Percentiles rank a stretch among this genome's conserved stretches.
phyloP scores from a whole-genome alignment of 2,888 invertebrate species.

The Actias luna region DNA sequence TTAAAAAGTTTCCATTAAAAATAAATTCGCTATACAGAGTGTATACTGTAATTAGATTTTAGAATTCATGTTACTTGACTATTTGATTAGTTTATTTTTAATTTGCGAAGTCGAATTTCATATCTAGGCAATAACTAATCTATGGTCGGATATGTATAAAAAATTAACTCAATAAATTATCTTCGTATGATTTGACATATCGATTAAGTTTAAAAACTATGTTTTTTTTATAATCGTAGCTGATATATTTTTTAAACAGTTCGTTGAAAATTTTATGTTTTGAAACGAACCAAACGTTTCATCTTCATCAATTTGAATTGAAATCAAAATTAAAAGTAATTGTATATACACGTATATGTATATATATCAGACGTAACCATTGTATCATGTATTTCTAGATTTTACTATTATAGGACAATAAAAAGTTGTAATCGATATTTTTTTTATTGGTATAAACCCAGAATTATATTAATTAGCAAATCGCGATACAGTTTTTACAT shows the following conservation, averaged over 20 bases:
- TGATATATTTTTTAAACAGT: slow-evolving; percentile 64
- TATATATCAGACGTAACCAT: slow-evolving; percentile 64
- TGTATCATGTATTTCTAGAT: slow-evolving; percentile 58
- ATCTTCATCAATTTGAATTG: slow-evolving; percentile 49
- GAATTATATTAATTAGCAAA: not conserved
- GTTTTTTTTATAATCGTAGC: slow-evolving; percentile 62
- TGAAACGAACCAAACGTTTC: not conserved
- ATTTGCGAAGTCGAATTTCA: not conserved
- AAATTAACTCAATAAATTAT: not conserved
- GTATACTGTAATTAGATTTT: no score
- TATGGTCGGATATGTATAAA: not conserved
- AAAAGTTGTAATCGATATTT: slow-evolving; percentile 41
- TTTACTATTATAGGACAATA: slow-evolving; percentile 46
- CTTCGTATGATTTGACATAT: not conserved
- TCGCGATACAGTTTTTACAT: not conserved
- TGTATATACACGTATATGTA: slow-evolving; percentile 71
- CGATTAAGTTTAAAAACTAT: slow-evolving; percentile 3
- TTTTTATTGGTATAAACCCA: slow-evolving; percentile 22
- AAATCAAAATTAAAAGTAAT: slow-evolving; percentile 68
- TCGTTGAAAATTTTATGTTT: slow-evolving; percentile 37
- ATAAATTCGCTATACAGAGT: no score
- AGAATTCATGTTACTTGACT: no score
- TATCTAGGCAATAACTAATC: not conserved
- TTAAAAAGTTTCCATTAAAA: no score
- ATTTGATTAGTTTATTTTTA: no score